Evolutionary conservation across 2,888 invertebrate species (phyloP).

Genomic region (Microplitis deprimator): DNA sequence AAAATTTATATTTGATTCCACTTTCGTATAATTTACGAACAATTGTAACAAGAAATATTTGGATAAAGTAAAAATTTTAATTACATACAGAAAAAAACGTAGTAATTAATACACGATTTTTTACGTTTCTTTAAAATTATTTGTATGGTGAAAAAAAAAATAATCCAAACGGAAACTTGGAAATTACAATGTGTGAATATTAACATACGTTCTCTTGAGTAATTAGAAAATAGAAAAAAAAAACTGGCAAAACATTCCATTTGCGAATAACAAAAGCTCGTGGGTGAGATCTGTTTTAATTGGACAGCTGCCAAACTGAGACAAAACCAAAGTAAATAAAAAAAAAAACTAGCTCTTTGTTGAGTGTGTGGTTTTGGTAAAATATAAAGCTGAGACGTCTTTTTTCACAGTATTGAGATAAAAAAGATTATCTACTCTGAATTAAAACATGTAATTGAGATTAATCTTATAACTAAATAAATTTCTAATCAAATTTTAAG

Average conservation of each 20-base stretch:
- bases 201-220: conserved; percentile 14
- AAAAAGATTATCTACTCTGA: neutral
- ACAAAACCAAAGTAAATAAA: neutral
- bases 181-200: neutral
- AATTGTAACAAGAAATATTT: too few species aligned
- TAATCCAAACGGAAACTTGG: neutral
- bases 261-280: conserved; percentile 20
- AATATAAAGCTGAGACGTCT: neutral
- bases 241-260: neutral
- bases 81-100: too few species aligned
- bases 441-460: neutral
- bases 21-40: too few species aligned
- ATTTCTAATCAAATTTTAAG: too few species aligned
- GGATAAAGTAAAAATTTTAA: too few species aligned
- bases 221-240: conserved; percentile 27
- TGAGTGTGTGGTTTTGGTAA: conserved; percentile 8
- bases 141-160: neutral
- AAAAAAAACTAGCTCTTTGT: conserved; percentile 8
- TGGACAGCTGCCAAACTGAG: conserved; percentile 16
- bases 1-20: too few species aligned
- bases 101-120: too few species aligned
- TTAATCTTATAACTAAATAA: too few species aligned
- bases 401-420: neutral
- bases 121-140: too few species aligned
- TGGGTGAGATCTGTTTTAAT: conserved; percentile 17